Evolutionary conservation across 2,797 vertebrate species (phyloP), one percentile per base, ranked within the genome.

Genomic region (Gymnoscopelus braueri): DNA sequence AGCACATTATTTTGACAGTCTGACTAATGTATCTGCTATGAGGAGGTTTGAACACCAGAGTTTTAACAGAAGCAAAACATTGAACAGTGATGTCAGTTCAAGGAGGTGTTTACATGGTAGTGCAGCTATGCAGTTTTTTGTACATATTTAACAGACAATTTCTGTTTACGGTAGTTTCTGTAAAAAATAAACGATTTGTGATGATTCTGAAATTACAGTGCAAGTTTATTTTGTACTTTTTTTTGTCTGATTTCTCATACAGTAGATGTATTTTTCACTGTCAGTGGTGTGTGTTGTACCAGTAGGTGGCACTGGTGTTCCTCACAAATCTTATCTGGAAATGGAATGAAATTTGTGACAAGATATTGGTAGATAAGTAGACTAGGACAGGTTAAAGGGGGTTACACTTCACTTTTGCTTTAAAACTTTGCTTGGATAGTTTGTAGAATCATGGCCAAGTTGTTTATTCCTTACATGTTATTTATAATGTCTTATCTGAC

Each of bases 231-330:
- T 49, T 23, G 35, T 35, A 13, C 44, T 26, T 52, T 4, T 52
- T 4, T 39, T 35, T 52, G 58, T 32, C 32, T 44, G 5, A 4
- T 62, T 32, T 52, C 49, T 10, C 7, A 23, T 14, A 7, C 15
- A 29, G 51, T 9, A 39, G 39, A 8, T 44, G 39, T 10, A 44
- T 7, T 2, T 44, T 9, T 54, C 15, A 9, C 35, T 47, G 1
- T 1, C 0, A 55, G 3, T 44, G 7, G 1, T 76, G 53, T 62
- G 29, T 74, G 72, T 26, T 61, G 57, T 60, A 53, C 87, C 96
- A 93, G 83, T 90, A 95, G 96, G 89, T 93, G 96, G 95, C 93
- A 92, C 93, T 92, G 77, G 84, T 85, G 91, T 51, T 86, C 86
- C 86, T 91, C 69, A 32, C 62, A 71, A 67, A 10, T 32, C n/a